Base-by-base conservation (phyloP, 2,888 invertebrate species). In the Ceratothoa steindachneri region DNA sequence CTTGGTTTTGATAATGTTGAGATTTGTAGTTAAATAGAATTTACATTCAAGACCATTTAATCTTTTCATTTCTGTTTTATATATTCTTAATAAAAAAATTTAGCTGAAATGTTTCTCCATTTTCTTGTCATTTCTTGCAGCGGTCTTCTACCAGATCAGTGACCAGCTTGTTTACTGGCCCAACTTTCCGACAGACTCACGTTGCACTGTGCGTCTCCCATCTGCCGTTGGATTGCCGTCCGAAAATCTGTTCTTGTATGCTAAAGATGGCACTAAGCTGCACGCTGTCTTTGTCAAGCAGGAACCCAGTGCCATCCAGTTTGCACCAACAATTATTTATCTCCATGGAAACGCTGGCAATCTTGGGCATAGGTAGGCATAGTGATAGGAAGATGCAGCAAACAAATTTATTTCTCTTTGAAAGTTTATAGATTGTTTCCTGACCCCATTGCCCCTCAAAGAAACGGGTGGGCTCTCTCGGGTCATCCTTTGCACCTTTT, bases 271-370 rank as follows among this genome's bases (percentile, higher is more conserved):
- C 28, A 88, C 90, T 2, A 88, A 89, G 82, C 86, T 94, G 69
- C 93, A 94, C 82, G 89, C 92, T 85, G 93, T 91, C 83, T 90
- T 93, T 82, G 90, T 94, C 77, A 88, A 90, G 81, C 93, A 93
- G 83, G 86, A 89, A 0, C 87, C 87, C 75, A 88, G 88, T 65
- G 88, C 89, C 79, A 89, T 89, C 81, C 88, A 67, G 27, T 31
- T 66, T 30, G 89, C 89, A 70, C 93, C 94, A 0, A 96, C 96
- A 9, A 87, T 97, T 83, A 86, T 97, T 69, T 95, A 93, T 85
- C 90, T 97, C 80, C 97, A 97, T 87, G 97, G 97, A 4, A 97
- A 97, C 88, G 97, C 97, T 70, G 97, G 97, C 15, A 97, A 97
- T 84, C 93, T 97, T 88, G 97, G 97, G 0, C 96, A 97, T 83